Base-by-base conservation (phyloP, 2,888 invertebrate genomes). In the Hybos culiciformis region DNA sequence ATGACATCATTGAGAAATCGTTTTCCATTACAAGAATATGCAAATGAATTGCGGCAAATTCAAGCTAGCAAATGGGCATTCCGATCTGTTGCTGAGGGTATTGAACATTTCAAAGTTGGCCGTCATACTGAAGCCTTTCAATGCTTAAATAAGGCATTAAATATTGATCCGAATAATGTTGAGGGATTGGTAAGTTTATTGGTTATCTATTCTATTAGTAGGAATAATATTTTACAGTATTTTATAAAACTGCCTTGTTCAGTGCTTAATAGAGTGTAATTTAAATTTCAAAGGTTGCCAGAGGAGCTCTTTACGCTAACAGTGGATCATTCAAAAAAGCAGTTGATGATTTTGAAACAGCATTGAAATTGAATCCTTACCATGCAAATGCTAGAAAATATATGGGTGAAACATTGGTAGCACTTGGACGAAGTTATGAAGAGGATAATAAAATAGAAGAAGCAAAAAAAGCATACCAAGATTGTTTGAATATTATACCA, bases 1-100 rank as follows among this genome's bases (percentile, higher is more conserved):
- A 61, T 67, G 56, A 48, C 47, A 20, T 53, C 54, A 15, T 60
- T 53, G 57, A 87, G 85, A 57, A 74, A 78, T 52, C 76, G 80
- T 57, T 87, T 87, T 59, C 76, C 83, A 26, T 74, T 81, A 49
- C 73, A 79, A 52, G 91, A 92, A 56, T 87, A 81, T 66, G 85
- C 88, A 31, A 74, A 75, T 54, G 85, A 86, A 63, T 70, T 94
- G 53, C 78, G 91, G 46, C 87, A 88, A 67, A 77, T 81, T 18
- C 93, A 94, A 69, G 90, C 91, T 38, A 84, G 85, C 62, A 88
- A 88, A 66, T 90, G 90, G 88, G 92, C 92, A 2, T 88, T 90
- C 43, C 66, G 65, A 46, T 83, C 82, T 59, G 93, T 94, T 19
- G 88, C 91, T n/a, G 88, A 92, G 66, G 94, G 94, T 19, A 92